Base-by-base conservation (phyloP, 30 jellyfish, hydroid and myxozoan species). In the Clytia hemisphaerica region DNA sequence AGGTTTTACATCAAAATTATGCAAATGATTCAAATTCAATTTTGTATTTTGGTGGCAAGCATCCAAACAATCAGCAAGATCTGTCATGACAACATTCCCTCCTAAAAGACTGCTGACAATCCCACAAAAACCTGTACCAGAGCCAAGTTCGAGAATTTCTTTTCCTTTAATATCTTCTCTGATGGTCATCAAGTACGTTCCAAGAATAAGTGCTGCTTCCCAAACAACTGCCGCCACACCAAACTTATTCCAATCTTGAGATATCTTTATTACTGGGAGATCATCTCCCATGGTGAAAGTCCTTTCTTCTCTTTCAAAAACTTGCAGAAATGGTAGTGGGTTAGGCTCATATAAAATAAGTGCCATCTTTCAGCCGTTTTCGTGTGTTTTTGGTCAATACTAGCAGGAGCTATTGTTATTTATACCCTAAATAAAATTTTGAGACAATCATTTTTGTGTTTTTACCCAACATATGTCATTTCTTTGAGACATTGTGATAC, bases 141-240 rank as follows among this genome's bases (percentile, higher is more conserved):
- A 92, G 0, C 95, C 95, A 22, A 84, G 65, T 42, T 84, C 95
- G 18, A 84, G 67, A 25, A 82, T 75, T 19, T 38, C 45, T 62
- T 72, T 82, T 9, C 89, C 83, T 60, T 57, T 25, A n/a, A 82
- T 16, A 36, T 42, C 42, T 6, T 33, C 76, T 0, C 48, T 26
- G 26, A 71, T 1, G 4, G 69, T 65, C 65, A 67, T 76, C 67
- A 84, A 50, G 60, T 34, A 84, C 3, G 80, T 58, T 10, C 80
- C 84, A 1, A 84, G 79, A 19, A 84, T 83, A 50, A 84, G 33
- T 15, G 95, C 92, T 2, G 95, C 95, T 37, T 84, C 95, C 95
- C 95, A 84, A 4, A 84, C 95, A 2, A 84, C 95, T 6, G 93
- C 95, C 1, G 95, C 95, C 26, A 84, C 95, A n/a, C 95, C 95